Evolutionary conservation across 2,888 invertebrate genomes (phyloP), one percentile per base, ranked within the genome.

Genomic region (Drosophila testacea): DNA sequence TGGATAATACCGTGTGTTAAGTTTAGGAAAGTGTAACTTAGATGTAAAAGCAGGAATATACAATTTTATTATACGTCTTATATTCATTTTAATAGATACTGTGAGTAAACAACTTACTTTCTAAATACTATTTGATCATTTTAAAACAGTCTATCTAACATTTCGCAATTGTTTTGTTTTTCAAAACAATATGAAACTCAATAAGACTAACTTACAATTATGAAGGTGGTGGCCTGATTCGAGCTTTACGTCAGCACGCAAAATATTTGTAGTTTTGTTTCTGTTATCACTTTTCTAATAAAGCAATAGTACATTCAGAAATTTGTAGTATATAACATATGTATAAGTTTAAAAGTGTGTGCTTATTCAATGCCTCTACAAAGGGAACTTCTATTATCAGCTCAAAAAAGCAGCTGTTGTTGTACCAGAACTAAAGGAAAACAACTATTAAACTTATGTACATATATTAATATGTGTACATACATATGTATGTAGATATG

Each of bases 371-470:
- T 50, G 50, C 34, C 36, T 30, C 34, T 22, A 16, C 22, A 41
- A 36, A 42, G 28, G 32, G 28, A 36, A 28, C 11, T 39, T 52
- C 42, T 28, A 36, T 47, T 69, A 69, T 69, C 70, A 69, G 69
- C 42, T 28, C 4, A 39, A 22, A 13, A 55, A 30, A 56, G 27
- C 38, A 68, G 38, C 69, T 44, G 69, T 32, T 56, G 34, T 28
- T 54, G 34, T 27, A 51, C 51, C n/a, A 34, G 34, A 57, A 68
- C 54, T 28, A 61, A 69, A 54, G 44, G 42, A 69, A 69, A 69
- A 39, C 32, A 48, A 48, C 16, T 50, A 30, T 39, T 16, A 39
- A 22, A 16, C 10, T 30, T 38, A 38, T 36, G 28, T n/a, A 27
- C 6, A 46, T 46, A 36, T 7, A 27, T 10, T 28, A 27, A 56